These are phyloP conservation scores for Berghia stephanieae DNA, from an alignment of 1,140 invertebrate species.

Conservation along the genomic window DNA sequence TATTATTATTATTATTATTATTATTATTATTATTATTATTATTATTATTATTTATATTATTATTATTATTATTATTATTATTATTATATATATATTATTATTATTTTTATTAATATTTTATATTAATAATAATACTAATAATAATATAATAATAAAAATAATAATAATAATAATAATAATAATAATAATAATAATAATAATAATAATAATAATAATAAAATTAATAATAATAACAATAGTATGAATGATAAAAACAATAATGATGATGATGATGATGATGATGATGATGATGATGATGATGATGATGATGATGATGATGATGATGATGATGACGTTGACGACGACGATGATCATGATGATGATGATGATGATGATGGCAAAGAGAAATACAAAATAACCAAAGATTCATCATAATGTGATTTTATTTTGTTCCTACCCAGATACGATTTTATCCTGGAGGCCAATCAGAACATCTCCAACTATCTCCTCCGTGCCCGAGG, in stretches of 20 bases:
- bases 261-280: not conserved
- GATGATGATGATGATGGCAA: not conserved
- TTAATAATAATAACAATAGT: too few relatives aligned
- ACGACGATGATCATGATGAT: not conserved
- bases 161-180: too few relatives aligned
- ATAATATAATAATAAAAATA: too few relatives aligned
- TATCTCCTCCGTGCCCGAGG: conserved; percentile 85
- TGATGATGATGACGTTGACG: not conserved
- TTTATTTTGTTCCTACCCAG: conserved; percentile 51
- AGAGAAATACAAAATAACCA: not conserved
- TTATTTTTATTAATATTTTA: too few relatives aligned
- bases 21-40: too few relatives aligned
- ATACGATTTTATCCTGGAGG: conserved; percentile 84
- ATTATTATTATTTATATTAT: too few relatives aligned
- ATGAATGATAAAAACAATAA: not conserved
- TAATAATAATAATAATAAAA: too few relatives aligned
- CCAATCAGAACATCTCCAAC: conserved; percentile 75
- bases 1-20: too few relatives aligned
- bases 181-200: too few relatives aligned
- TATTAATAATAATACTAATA: too few relatives aligned
- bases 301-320: not conserved
- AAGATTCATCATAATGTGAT: not conserved
- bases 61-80: too few relatives aligned
- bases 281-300: not conserved
- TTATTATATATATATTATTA: too few relatives aligned